phyloP scores from a whole-genome alignment of 2,797 vertebrate species.

The Platalea minor region DNA sequence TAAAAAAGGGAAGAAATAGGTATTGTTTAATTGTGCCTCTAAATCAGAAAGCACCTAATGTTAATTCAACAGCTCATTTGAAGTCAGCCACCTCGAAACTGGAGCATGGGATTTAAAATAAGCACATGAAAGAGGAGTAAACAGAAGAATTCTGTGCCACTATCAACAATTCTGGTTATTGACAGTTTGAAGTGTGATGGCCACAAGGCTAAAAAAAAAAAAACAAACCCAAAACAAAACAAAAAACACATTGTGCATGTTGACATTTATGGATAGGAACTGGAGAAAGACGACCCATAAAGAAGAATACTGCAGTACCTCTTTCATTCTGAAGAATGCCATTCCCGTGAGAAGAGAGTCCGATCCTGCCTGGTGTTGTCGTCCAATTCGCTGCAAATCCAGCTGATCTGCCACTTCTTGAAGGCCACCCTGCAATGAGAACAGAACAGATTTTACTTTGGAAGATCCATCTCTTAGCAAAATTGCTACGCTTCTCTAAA shows the following conservation, averaged over 20 bases:
- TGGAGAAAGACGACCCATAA: background rate
- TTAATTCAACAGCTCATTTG: background rate
- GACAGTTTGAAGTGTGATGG: background rate
- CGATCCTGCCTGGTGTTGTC: slow-evolving; percentile 96
- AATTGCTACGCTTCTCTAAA: background rate
- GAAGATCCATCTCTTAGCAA: background rate
- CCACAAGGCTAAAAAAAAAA: background rate
- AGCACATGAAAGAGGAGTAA: background rate
- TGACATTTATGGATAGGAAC: background rate
- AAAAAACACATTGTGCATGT: rapidly evolving
- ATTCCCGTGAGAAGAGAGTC: slow-evolving; percentile 97
- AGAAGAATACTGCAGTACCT: slow-evolving; percentile 75
- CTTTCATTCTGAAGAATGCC: slow-evolving; percentile 99
- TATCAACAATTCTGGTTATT: background rate
- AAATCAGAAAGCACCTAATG: background rate
- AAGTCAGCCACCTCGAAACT: background rate
- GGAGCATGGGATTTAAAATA: background rate
- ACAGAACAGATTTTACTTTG: background rate
- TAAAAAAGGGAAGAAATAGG: background rate
- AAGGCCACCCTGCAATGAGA: slow-evolving; percentile 85
- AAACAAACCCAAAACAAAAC: background rate
- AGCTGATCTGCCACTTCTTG: slow-evolving; percentile 98
- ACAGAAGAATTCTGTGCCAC: background rate
- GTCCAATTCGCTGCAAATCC: slow-evolving; percentile 96
- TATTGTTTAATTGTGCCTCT: background rate